Base-by-base conservation (phyloP, 2,888 invertebrate species). In the Cantharis nigra region DNA sequence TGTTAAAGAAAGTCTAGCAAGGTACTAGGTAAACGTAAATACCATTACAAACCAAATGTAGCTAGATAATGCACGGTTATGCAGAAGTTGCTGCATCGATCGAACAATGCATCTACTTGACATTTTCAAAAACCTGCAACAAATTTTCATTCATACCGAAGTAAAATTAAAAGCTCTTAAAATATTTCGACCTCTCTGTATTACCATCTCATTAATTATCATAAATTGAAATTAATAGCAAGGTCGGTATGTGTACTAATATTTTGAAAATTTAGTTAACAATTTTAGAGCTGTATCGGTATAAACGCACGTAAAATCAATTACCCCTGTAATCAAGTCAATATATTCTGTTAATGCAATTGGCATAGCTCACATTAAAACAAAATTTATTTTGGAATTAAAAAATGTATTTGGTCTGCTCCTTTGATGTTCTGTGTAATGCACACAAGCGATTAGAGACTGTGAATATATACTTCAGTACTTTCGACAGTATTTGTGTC, bases 401-500 rank as follows among this genome's bases (percentile, higher is more conserved):
- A 49, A 49, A 33, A 33, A 49, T 49, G n/a, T 49, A 7, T 49
- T 49, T n/a, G 13, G n/a, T 49, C n/a, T 49, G 49, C n/a, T 49
- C n/a, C 49, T 49, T 49, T 49, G 49, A 49, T 49, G 49, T 49
- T 49, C n/a, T 7, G 49, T 49, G 49, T 49, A 49, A n/a, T n/a
- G 49, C 49, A 49, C 49, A 49, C 49, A 49, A n/a, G n/a, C 49
- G 49, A 49, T 49, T 49, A n/a, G 49, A n/a, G n/a, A n/a, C 49
- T n/a, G 13, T 67, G 23, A 73, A 49, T 65, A 23, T 49, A 63
- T 72, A 76, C 72, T 76, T 77, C 63, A 69, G 71, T 75, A 75
- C 77, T 77, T 74, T 69, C 67, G 71, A 69, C 70, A 73, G 74
- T 76, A 69, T 76, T 64, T 26, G 10, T 71, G 67, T 74, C 74